phyloP scores from a whole-genome alignment of 2,113 vertebrate genomes.

The Heloderma charlesbogerti region DNA sequence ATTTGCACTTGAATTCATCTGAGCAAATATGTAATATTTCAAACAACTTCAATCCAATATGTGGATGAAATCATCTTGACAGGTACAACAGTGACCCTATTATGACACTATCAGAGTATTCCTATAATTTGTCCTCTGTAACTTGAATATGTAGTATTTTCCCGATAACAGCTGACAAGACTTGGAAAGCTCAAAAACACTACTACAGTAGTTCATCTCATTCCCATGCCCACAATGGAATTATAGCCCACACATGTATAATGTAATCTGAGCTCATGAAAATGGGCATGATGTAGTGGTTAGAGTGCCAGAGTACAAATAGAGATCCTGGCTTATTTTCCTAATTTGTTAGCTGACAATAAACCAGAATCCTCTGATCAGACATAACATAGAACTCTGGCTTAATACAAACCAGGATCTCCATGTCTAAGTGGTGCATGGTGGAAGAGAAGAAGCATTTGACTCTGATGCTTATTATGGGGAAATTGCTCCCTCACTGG shows the following conservation, averaged over 20 bases:
- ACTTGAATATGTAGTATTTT: slow-evolving; percentile 8
- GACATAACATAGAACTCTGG: background rate
- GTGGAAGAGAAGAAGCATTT: background rate
- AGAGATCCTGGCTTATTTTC: background rate
- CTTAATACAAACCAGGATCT: background rate
- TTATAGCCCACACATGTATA: background rate
- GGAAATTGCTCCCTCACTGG: no score
- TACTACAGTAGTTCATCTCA: background rate
- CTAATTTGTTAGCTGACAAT: background rate
- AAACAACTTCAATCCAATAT: background rate
- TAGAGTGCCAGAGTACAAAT: background rate
- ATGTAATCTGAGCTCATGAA: background rate
- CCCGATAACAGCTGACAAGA: slow-evolving; percentile 12
- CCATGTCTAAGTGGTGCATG: background rate
- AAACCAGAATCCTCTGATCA: background rate
- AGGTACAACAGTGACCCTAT: slow-evolving; percentile 11
- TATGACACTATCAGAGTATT: slow-evolving; percentile 16
- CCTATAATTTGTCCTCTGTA: slow-evolving; percentile 35
- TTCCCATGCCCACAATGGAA: background rate
- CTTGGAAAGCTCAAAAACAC: slow-evolving; percentile 4
- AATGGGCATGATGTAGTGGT: background rate
- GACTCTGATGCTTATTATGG: no score
- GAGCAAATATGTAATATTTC: background rate
- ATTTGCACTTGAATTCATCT: slow-evolving; percentile 22
- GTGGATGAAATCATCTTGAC: slow-evolving; percentile 12